A percentile compares a stretch with the other conserved stretches of the same genome.
These are phyloP conservation scores for Temnothorax curvispinosus DNA, from an alignment of 1,140 invertebrate genomes.

Conservation along the genomic window DNA sequence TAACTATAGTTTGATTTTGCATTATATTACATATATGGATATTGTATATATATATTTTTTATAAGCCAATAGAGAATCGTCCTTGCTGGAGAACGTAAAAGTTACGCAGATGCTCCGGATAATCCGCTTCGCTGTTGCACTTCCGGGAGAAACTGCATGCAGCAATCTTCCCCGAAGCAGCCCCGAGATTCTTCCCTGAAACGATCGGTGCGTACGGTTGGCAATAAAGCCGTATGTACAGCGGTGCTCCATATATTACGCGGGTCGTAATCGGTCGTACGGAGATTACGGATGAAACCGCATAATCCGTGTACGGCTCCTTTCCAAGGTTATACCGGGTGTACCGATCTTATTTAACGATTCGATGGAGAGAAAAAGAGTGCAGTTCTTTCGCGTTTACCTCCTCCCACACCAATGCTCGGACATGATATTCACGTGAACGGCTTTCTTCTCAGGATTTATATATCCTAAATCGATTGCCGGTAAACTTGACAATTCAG, in stretches of 20 bases:
- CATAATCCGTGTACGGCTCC: slow-evolving; percentile 41
- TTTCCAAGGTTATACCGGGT: slow-evolving; percentile 52
- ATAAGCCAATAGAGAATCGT: background rate
- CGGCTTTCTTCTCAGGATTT: background rate
- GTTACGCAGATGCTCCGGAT: slow-evolving; percentile 49
- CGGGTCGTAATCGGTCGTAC: slow-evolving; percentile 70
- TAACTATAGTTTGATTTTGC: background rate
- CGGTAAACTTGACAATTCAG: background rate
- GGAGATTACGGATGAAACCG: slow-evolving; percentile 46
- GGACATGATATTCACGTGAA: background rate
- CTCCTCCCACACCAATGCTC: background rate
- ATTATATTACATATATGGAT: background rate
- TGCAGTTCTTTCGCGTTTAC: background rate
- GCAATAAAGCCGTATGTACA: slow-evolving; percentile 54
- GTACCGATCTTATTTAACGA: slow-evolving; percentile 75
- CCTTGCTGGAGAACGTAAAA: background rate
- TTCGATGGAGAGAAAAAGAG: slow-evolving; percentile 40
- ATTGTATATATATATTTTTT: background rate
- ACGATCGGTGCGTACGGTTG: slow-evolving; percentile 56
- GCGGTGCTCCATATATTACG: slow-evolving; percentile 65
- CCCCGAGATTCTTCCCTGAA: slow-evolving; percentile 45
- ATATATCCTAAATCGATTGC: background rate
- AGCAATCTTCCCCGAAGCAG: slow-evolving; percentile 24
- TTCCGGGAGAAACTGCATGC: slow-evolving; percentile 37
- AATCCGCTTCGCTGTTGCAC: slow-evolving; percentile 35